Evolutionary conservation across 2,113 vertebrate species (phyloP).

Genomic region (Heptranchias perlo): DNA sequence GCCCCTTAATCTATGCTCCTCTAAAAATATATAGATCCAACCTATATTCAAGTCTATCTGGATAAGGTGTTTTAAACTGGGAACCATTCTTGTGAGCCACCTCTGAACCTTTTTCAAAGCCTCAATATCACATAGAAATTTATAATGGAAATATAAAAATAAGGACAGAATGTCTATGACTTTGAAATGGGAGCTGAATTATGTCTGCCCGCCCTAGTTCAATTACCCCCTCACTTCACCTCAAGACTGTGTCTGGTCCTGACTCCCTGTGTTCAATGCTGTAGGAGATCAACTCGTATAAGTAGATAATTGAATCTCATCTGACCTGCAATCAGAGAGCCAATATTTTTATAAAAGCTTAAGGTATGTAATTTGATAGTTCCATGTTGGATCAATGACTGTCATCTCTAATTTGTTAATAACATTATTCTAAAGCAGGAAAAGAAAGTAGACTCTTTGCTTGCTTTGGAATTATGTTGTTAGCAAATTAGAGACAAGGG

Average conservation of each 20-base stretch:
- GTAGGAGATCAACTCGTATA: not conserved
- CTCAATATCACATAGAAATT: not conserved
- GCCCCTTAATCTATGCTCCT: not conserved
- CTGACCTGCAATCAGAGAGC: not conserved
- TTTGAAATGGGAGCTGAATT: not conserved
- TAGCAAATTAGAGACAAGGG: not conserved
- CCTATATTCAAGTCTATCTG: not conserved
- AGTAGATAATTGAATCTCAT: slow-evolving; percentile 15
- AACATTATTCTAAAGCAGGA: slow-evolving; percentile 19
- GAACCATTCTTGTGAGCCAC: not conserved
- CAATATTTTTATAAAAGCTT: slow-evolving; percentile 1
- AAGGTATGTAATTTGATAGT: not conserved
- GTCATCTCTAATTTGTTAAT: slow-evolving; percentile 9
- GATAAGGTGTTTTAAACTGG: not conserved
- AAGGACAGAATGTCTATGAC: not conserved
- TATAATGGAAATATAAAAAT: not conserved
- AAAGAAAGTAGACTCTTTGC: not conserved
- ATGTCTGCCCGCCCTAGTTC: not conserved
- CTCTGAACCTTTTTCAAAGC: not conserved
- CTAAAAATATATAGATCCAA: not conserved
- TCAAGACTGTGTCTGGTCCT: not conserved
- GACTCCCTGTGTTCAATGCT: not conserved
- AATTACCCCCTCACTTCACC: slow-evolving; percentile 7
- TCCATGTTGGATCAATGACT: not conserved
- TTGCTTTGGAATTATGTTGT: not conserved